Evolutionary conservation across 2,888 invertebrate species (phyloP).

Genomic region (Rapana venosa): DNA sequence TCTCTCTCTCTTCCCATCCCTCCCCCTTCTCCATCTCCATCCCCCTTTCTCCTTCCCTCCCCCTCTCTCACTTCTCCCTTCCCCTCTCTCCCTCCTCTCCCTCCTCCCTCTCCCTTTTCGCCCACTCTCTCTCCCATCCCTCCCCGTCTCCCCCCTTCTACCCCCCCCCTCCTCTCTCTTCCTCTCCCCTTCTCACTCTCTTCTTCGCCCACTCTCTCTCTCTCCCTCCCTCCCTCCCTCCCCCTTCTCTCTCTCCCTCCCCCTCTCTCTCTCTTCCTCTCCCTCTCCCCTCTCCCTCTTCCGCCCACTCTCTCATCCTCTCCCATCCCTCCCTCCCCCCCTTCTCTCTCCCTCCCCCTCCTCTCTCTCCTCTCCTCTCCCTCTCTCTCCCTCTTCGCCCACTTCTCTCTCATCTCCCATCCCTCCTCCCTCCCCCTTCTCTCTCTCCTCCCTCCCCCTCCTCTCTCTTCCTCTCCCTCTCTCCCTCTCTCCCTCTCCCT

Average conservation of each 20-base stretch:
- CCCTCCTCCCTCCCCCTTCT: no score
- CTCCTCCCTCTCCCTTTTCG: background rate
- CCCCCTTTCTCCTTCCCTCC: background rate
- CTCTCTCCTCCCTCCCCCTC: no score
- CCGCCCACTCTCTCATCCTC: background rate
- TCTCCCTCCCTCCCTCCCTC: background rate
- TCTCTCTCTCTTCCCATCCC: background rate
- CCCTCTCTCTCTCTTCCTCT: background rate
- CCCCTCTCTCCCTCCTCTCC: background rate
- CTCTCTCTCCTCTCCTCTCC: no score
- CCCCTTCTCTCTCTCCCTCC: background rate
- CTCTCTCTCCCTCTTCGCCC: no score
- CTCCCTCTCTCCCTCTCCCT: no score
- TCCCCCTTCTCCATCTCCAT: background rate
- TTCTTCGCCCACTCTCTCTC: background rate
- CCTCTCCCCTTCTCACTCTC: background rate
- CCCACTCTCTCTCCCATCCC: background rate
- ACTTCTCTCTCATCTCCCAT: no score
- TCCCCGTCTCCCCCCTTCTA: background rate
- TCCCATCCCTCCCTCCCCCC: no score
- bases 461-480: no score
- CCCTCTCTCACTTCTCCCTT: background rate
- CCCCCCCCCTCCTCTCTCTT: background rate
- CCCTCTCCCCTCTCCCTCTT: background rate
- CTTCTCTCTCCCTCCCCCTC: no score